Percentiles rank a stretch among this genome's conserved stretches.
These are phyloP conservation scores for Danio rerio DNA, from an alignment of 2,113 vertebrate genomes.

Conservation along the genomic window GRCz12tu NC_133192.1:27038001-27038500, in stretches of 20 bases:
- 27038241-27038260: not conserved
- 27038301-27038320: constrained; percentile 10
- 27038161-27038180: constrained; percentile 20
- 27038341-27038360: constrained; percentile 17
- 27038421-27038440: not conserved
- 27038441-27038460: constrained; percentile 23
- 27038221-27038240: constrained; percentile 23
- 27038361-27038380: constrained; percentile 32
- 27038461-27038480: not conserved
- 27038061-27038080: not conserved
- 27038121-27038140: constrained; percentile 23
- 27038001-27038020: not conserved
- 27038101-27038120: not conserved
- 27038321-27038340: not conserved
- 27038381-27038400: constrained; percentile 21
- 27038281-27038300: not conserved
- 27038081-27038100: not conserved
- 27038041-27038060: not conserved
- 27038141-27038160: constrained; percentile 11
- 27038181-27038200: constrained; percentile 5
- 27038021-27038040: not conserved
- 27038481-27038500: too few species aligned
- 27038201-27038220: constrained; percentile 1
- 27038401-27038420: not conserved
- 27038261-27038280: not conserved